Evolutionary conservation across 2,113 vertebrate genomes (phyloP), one percentile per base, ranked within the genome.

Genomic region (Vicugna pacos): DNA sequence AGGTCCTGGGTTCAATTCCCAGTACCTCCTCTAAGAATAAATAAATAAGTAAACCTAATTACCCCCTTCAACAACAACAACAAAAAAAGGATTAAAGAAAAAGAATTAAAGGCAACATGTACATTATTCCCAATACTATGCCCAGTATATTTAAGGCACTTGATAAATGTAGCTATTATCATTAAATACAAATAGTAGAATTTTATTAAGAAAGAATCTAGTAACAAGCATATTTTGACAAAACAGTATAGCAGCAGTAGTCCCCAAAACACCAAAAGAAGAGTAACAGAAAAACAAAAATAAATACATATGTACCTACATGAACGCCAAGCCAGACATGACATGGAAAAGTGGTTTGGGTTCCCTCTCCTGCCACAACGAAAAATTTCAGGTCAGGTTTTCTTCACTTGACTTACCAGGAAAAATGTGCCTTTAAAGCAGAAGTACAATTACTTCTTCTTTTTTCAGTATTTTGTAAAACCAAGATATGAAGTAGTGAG

Each of bases 131-230:
- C 35, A 95, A 84, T 15, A 82, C 6, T 81, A 35, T 67, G 52
- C 14, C 38, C 42, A 72, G 60, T 42, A 65, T 26, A 79, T 91
- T 54, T 80, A 13, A 95, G 32, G 65, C 20, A 91, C 24, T 46
- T 58, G n/a, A 89, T 38, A 76, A 76, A 82, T 38, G 32, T 24
- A 80, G 32, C 46, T 67, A 77, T 81, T 92, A 67, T n/a, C 75
- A 76, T 48, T n/a, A 93, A 83, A 58, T 46, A 79, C 19, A 82
- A 28, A 58, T 2, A 89, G 26, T 26, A 77, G 52, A 87, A 64
- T 90, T 87, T 52, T 82, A 82, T 58, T 88, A 94, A 50, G 26
- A 89, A 92, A 79, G 50, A 22, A 94, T 56, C 24, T 30, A 94
- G 38, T 48, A 86, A 80, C 42, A 90, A 19, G 30, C 7, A 42